These are phyloP conservation scores for Eumerus sabulonum DNA, from an alignment of 2,888 invertebrate genomes.

Conservation along the genomic window DNA sequence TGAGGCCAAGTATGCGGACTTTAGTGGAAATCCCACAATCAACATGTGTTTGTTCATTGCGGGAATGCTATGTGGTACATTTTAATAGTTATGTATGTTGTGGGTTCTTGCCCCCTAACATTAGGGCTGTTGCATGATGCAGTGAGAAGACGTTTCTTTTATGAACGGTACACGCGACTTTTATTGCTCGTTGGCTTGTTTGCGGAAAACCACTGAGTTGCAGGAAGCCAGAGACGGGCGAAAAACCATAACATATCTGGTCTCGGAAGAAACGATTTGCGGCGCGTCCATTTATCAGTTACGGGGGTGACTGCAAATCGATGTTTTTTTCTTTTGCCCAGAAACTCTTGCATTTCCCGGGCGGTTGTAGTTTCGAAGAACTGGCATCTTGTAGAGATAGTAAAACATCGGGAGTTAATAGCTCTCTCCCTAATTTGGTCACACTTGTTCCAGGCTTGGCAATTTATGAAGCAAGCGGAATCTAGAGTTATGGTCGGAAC, in stretches of 20 bases:
- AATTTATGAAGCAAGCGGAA: too few species aligned
- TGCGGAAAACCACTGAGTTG: constrained; percentile 19
- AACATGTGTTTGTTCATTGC: constrained; percentile 48
- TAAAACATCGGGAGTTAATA: too few species aligned
- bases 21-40: constrained; percentile 48
- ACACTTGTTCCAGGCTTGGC: too few species aligned
- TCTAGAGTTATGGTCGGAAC: too few species aligned
- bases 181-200: constrained; percentile 39
- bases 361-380: too few species aligned
- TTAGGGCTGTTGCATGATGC: constrained; percentile 43
- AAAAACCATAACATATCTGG: not conserved
- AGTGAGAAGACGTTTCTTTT: constrained; percentile 30
- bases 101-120: not conserved
- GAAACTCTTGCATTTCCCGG: too few species aligned
- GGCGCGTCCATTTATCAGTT: not conserved
- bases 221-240: too few species aligned
- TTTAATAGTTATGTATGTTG: constrained; percentile 16
- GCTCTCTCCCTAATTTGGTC: too few species aligned
- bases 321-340: too few species aligned
- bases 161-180: constrained; percentile 60
- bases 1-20: constrained; percentile 10
- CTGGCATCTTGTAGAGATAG: too few species aligned
- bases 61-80: constrained; percentile 24
- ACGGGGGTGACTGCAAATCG: too few species aligned
- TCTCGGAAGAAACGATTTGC: not conserved